Evolutionary conservation across 1,140 invertebrate genomes (phyloP).

Genomic region (Heliconius himera): DNA sequence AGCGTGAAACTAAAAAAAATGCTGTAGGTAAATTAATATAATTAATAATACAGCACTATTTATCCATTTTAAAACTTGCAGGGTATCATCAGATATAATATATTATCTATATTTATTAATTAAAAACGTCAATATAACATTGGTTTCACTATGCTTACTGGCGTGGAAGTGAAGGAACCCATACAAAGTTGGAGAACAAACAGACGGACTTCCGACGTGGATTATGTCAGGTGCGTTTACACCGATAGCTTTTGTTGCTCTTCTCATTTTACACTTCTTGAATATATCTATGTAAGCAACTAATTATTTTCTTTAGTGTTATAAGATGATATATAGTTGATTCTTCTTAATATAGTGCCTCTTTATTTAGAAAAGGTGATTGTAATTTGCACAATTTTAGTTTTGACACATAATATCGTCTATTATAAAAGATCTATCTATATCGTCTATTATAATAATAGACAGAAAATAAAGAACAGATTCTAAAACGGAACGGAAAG

Average conservation of each 20-base stretch:
- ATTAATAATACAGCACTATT: neutral
- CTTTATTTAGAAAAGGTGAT: too few relatives aligned
- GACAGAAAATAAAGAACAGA: too few relatives aligned
- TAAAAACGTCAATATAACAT: conserved; percentile 1
- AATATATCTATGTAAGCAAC: neutral
- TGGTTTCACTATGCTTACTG: conserved; percentile 23
- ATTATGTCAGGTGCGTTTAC: conserved; percentile 14
- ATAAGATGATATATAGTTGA: too few relatives aligned
- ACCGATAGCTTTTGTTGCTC: neutral
- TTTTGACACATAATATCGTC: too few relatives aligned
- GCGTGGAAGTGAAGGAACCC: conserved; percentile 55
- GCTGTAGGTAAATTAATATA: neutral
- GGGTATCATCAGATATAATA: neutral
- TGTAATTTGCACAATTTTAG: too few relatives aligned
- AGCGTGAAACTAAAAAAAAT: neutral
- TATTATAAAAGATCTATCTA: too few relatives aligned
- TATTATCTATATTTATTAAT: neutral
- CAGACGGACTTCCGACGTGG: conserved; percentile 31
- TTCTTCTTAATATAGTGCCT: too few relatives aligned
- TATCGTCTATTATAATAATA: too few relatives aligned
- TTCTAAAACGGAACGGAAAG: too few relatives aligned
- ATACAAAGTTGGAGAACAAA: conserved; percentile 46
- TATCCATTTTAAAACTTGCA: neutral
- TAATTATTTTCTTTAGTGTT: too few relatives aligned
- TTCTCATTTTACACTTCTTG: neutral